A percentile compares a stretch with the other conserved stretches of the same genome.
Evolutionary conservation across 1,140 invertebrate genomes (phyloP).

Genomic region (Drosophila chauvacae): DNA sequence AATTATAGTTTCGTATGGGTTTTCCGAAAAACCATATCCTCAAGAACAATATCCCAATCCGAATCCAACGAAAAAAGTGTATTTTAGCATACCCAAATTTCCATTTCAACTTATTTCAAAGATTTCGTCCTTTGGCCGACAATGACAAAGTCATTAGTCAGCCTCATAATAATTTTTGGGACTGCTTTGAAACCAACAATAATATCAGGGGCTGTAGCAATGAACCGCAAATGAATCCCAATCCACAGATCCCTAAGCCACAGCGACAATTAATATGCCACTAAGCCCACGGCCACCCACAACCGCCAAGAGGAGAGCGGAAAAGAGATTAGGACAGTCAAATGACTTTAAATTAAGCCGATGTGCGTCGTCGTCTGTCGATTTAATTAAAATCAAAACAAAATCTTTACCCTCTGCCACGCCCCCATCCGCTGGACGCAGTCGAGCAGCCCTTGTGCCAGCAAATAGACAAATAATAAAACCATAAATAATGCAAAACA

Average conservation of each 20-base stretch:
- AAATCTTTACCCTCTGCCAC: constrained; percentile 65
- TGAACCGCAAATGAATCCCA: constrained; percentile 56
- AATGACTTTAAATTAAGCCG: constrained; percentile 78
- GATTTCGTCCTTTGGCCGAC: not conserved
- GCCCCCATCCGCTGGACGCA: not conserved
- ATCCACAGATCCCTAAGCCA: constrained; percentile 24
- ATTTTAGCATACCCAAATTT: not conserved
- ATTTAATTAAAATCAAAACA: constrained; percentile 81
- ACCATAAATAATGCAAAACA: constrained; percentile 81
- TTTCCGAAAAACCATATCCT: not conserved
- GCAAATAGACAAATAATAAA: constrained; percentile 70
- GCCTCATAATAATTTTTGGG: not conserved
- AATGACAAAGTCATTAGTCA: constrained; percentile 46
- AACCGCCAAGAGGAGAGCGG: constrained; percentile 12
- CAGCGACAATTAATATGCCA: constrained; percentile 50
- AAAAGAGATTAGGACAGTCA: constrained; percentile 55
- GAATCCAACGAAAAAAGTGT: not conserved
- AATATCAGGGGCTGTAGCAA: constrained; percentile 28
- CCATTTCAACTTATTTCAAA: not conserved
- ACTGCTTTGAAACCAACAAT: not conserved
- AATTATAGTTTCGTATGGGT: not conserved
- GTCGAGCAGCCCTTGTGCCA: not conserved
- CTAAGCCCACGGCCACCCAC: constrained; percentile 13
- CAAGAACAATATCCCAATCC: too few relatives aligned
- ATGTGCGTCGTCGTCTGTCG: constrained; percentile 65